Conservation (phyloP, 1,140 invertebrate species). For the Protaetia brevitarsis region DNA sequence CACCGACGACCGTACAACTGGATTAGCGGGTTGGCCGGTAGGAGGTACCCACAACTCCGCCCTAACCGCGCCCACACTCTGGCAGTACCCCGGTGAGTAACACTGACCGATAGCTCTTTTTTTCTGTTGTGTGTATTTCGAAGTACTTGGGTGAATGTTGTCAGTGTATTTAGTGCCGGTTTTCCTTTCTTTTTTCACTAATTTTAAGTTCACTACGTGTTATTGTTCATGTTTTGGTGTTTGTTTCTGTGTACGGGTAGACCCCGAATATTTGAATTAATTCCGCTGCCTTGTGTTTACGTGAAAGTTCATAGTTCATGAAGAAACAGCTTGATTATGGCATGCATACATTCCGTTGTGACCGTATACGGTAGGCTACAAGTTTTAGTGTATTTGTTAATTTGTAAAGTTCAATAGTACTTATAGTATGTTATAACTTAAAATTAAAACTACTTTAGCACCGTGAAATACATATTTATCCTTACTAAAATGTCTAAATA, state of each 20-base stretch:
- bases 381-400: neutral
- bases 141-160: slow-evolving; percentile 12
- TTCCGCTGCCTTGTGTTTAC: neutral
- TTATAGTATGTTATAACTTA: too few relatives aligned
- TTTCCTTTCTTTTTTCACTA: slow-evolving; percentile 4
- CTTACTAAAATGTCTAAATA: too few relatives aligned
- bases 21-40: slow-evolving; percentile 51
- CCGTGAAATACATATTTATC: too few relatives aligned
- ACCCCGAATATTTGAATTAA: too few relatives aligned
- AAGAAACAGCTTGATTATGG: neutral
- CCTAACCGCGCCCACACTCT: slow-evolving; percentile 61
- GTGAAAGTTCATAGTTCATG: neutral
- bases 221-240: slow-evolving; percentile 1
- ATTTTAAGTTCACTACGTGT: neutral
- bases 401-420: too few relatives aligned
- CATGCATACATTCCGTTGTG: neutral
- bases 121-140: slow-evolving; percentile 9
- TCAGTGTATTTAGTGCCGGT: slow-evolving; percentile 8
- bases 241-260: neutral
- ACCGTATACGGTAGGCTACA: neutral
- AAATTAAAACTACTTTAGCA: too few relatives aligned
- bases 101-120: slow-evolving; percentile 24
- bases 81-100: slow-evolving; percentile 70
- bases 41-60: slow-evolving; percentile 50
- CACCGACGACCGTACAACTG: slow-evolving; percentile 51